A percentile compares a stretch with the other conserved stretches of the same genome.
Evolutionary conservation across 2,797 vertebrate species (phyloP).

Genomic region (Pitangus sulphuratus): DNA sequence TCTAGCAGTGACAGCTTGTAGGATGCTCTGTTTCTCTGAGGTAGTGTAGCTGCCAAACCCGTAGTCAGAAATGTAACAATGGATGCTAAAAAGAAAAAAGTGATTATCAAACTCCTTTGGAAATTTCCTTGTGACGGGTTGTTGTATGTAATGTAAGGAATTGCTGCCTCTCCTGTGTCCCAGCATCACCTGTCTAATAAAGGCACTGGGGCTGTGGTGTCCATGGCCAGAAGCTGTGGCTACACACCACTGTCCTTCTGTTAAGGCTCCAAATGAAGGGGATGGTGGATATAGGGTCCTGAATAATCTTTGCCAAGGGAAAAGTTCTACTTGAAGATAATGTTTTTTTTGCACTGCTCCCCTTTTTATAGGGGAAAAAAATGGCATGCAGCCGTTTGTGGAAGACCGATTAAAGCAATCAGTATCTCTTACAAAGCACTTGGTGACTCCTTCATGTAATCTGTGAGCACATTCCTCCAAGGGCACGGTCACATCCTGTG

Average conservation of each 20-base stretch:
- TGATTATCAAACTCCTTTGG: background rate
- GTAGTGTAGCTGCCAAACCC: background rate
- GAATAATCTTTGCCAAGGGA: background rate
- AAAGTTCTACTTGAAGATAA: background rate
- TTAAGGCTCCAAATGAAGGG: background rate
- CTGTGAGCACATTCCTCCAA: background rate
- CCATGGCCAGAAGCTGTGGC: background rate
- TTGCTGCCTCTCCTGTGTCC: background rate
- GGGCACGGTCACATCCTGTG: background rate
- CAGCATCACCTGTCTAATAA: background rate
- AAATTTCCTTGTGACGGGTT: background rate
- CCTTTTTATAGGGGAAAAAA: background rate
- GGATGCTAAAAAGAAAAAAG: background rate
- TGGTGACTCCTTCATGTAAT: background rate
- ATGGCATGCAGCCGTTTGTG: background rate
- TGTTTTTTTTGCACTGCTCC: rapidly evolving
- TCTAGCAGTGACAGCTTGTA: background rate
- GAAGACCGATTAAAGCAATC: background rate
- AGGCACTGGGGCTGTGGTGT: rapidly evolving
- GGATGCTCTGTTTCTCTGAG: background rate
- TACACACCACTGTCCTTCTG: background rate
- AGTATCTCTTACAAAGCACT: background rate
- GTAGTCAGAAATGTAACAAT: background rate
- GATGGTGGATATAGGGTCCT: background rate
- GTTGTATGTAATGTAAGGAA: background rate